Conservation (phyloP, 2,888 invertebrate genomes). For the Dynastes maya region DNA sequence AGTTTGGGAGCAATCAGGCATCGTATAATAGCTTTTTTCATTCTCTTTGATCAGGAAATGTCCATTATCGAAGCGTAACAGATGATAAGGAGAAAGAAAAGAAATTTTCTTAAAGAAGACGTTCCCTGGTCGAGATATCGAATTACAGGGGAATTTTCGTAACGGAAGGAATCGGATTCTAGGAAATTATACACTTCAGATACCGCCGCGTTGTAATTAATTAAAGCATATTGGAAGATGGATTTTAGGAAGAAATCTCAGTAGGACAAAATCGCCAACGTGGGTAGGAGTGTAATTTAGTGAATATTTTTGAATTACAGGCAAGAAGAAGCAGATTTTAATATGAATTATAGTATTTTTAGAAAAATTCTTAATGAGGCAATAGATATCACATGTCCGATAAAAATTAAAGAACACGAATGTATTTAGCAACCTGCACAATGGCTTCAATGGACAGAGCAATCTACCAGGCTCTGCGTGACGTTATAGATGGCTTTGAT, state of each 20-base stretch:
- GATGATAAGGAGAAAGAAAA: constrained; percentile 57
- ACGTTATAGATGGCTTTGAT: too few relatives aligned
- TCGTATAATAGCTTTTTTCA: constrained; percentile 59
- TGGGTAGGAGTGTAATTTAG: too few relatives aligned
- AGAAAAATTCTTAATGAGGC: too few relatives aligned
- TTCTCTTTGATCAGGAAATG: constrained; percentile 60
- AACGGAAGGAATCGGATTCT: constrained; percentile 1
- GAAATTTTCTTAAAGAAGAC: constrained; percentile 54
- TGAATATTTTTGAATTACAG: too few relatives aligned
- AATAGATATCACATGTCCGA: too few relatives aligned
- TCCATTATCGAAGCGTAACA: constrained; percentile 60
- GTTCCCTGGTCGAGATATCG: constrained; percentile 28
- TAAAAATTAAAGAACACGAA: too few relatives aligned
- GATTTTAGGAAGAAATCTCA: not conserved
- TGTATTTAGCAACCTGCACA: too few relatives aligned
- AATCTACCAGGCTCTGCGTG: too few relatives aligned
- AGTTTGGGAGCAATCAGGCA: constrained; percentile 62
- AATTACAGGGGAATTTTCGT: constrained; percentile 29
- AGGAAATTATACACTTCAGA: not conserved
- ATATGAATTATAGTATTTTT: too few relatives aligned
- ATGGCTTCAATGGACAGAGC: too few relatives aligned
- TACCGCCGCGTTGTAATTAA: not conserved
- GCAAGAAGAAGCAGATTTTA: too few relatives aligned
- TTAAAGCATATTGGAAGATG: not conserved
- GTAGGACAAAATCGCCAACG: too few relatives aligned